Conservation (phyloP, 1,140 invertebrate species). For the Eupristina koningsbergeri region DNA sequence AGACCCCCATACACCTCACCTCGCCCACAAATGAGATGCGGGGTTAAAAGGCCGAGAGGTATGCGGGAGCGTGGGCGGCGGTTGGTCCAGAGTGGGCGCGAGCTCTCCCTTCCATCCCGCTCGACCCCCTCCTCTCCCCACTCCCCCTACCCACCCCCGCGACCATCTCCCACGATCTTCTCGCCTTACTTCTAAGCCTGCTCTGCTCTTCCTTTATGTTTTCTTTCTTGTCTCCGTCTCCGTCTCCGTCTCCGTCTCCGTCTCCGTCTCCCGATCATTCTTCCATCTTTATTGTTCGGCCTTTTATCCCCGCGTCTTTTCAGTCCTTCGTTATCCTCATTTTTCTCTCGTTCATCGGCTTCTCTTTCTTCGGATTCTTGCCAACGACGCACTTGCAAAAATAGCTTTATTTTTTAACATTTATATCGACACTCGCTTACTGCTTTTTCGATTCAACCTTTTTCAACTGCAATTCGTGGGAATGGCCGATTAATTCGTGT, state of each 20-base stretch:
- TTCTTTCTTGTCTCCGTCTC: conserved; percentile 22
- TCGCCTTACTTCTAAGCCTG: conserved; percentile 8
- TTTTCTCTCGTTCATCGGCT: conserved; percentile 4
- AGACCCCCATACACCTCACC: conserved; percentile 35
- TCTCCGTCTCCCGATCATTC: conserved; percentile 13
- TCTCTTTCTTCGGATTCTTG: conserved; percentile 2
- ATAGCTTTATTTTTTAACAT: neutral
- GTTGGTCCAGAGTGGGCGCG: conserved; percentile 51
- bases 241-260: neutral
- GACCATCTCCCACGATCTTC: neutral
- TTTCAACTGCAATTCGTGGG: no score
- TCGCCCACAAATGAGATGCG: neutral
- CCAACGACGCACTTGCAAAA: no score
- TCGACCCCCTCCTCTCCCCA: neutral
- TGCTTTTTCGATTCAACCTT: no score
- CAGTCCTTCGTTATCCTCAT: conserved; percentile 13
- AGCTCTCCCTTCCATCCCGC: conserved; percentile 13
- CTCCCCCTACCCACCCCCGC: conserved; percentile 10
- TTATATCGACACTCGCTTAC: conserved; percentile 21
- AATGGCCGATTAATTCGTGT: no score
- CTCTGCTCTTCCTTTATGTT: neutral
- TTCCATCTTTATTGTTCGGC: conserved; percentile 6
- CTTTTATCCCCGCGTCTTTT: conserved; percentile 4
- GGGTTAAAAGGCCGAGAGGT: conserved; percentile 66
- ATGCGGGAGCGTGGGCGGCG: conserved; percentile 66